phyloP scores from a whole-genome alignment of 2,888 invertebrate genomes.

The Stenurella melanura region DNA sequence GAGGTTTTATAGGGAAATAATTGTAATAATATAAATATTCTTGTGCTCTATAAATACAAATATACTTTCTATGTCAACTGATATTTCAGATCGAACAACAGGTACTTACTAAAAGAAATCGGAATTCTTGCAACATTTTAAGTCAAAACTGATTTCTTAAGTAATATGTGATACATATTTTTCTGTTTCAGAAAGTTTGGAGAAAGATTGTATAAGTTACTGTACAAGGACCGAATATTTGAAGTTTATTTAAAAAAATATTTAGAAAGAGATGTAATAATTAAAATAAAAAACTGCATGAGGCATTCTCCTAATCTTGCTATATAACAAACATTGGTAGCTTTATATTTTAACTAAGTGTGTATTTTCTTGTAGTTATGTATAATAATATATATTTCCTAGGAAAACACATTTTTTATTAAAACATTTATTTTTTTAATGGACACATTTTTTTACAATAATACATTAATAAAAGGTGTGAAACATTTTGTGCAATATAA shows the following conservation, averaged over 20 bases:
- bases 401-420: constrained; percentile 25
- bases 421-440: constrained; percentile 46
- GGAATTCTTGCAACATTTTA: no score
- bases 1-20: no score
- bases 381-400: constrained; percentile 26
- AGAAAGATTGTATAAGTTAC: constrained; percentile 76
- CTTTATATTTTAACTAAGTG: constrained; percentile 32
- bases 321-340: constrained; percentile 21
- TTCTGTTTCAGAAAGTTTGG: constrained; percentile 74
- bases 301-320: constrained; percentile 21
- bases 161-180: neutral
- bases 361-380: constrained; percentile 35
- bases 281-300: constrained; percentile 53
- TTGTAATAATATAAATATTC: no score
- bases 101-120: no score
- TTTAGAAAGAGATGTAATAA: constrained; percentile 64
- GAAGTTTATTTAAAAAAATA: constrained; percentile 74
- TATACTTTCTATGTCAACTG: no score
- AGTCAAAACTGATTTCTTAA: no score
- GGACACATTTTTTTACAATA: constrained; percentile 29
- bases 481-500: constrained; percentile 42
- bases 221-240: constrained; percentile 75
- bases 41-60: no score
- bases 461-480: constrained; percentile 30
- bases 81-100: no score